Base-by-base conservation (phyloP, 2,113 vertebrate genomes). In the Typhlomys cinereus region DNA sequence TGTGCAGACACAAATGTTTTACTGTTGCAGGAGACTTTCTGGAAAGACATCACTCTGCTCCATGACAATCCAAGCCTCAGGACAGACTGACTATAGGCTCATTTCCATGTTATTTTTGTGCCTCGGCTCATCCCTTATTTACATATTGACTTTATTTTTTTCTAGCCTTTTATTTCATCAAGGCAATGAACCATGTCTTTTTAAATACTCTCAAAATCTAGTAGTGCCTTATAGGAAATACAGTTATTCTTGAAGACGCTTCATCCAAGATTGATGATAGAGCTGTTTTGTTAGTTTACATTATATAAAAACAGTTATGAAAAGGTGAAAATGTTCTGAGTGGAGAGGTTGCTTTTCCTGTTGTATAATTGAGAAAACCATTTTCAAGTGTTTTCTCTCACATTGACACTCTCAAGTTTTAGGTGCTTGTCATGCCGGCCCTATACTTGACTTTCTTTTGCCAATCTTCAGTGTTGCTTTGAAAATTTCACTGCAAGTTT, bases 281-380 rank as follows among this genome's bases (percentile, higher is more conserved):
- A 92, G 75, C 14, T 39, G 36, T 17, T 79, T 85, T 74, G 36
- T 61, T 84, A 27, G 50, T 73, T 86, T 93, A 88, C 54, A 61
- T 80, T 50, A 39, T 61, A 66, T 71, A 88, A 85, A 91, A 84
- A 39, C 27, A 39, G 41, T 80, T 14, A 4, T 64, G 8, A 36
- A 50, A 57, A 88, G 29, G 15, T 67, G n/a, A 85, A 90, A 79
- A 76, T 78, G 50, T 76, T 62, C 88, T 34, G 25, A 34, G 5
- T 69, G 29, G 54, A 81, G 82, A 85, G 7, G 0, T 73, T 46
- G 29, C n/a, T 5, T 95, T 82, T 75, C 69, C 41, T 50, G 70
- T 83, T 76, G 2, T 71, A 4, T 61, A 36, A 52, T 29, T 79
- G 31, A 81, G n/a, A 46, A 41, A 86, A 57, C 85, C 61, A 41